Percentiles rank a stretch among this genome's conserved stretches.
Evolutionary conservation across 2,113 vertebrate species (phyloP).

Genomic region (Oxyruncus cristatus): DNA sequence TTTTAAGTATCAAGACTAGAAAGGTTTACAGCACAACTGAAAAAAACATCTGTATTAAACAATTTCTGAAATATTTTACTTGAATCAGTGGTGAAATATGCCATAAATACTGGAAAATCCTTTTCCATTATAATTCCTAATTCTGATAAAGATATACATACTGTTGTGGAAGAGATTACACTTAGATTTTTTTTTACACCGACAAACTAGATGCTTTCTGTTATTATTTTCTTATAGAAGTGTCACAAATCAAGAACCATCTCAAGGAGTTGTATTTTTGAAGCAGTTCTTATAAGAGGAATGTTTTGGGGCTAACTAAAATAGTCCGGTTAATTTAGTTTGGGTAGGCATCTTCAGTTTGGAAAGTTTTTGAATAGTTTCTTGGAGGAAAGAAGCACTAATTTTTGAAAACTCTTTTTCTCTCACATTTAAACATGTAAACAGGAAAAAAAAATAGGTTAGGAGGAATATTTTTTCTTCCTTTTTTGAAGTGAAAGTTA

Average conservation of each 20-base stretch:
- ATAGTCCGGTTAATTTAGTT: neutral
- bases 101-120: neutral
- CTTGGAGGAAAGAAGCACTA: neutral
- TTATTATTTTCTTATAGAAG: neutral
- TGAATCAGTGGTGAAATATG: neutral
- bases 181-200: neutral
- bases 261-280: neutral
- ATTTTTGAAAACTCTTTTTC: neutral
- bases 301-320: neutral
- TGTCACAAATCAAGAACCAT: neutral
- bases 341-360: neutral
- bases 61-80: neutral
- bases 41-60: neutral
- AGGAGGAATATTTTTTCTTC: neutral
- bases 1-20: neutral
- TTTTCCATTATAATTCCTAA: neutral
- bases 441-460: neutral
- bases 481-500: neutral
- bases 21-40: neutral
- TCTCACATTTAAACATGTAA: neutral
- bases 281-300: neutral
- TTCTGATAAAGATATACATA: neutral
- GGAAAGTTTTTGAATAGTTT: neutral
- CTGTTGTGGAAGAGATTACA: neutral
- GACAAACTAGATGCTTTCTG: neutral